Evolutionary conservation across 2,797 vertebrate species (phyloP), one percentile per base, ranked within the genome.

Genomic region (Danio tinwini): DNA sequence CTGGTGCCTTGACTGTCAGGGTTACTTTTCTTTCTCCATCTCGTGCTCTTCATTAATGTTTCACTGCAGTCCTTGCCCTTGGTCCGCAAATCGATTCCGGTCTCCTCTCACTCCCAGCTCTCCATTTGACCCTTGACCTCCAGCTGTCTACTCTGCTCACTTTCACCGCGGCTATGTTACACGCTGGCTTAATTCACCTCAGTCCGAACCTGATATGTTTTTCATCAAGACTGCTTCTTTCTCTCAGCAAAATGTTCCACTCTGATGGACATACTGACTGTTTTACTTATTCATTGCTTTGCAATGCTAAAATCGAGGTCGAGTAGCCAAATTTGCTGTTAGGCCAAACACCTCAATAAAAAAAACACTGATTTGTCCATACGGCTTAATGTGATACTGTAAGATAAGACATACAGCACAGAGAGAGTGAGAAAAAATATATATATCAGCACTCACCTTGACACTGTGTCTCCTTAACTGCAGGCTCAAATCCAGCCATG

Each of bases 381-480:
- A 21, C 40, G 52, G 45, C 52, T 19, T 61, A 67, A 82, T 42
- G 42, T 45, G 59, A 70, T 70, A 78, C 61, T 8, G 7, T 7
- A 19, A 78, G 56, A 53, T 53, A 44, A 78, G 64, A 55, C 50
- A 58, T 64, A 45, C 52, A 70, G 70, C 44, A 64, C 39, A 16
- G 42, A 74, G 71, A 58, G 49, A 47, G 14, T 37, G 6, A 29
- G 29, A 50, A 37, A 21, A 63, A 65, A 49, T 61, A 74, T 5
- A 65, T 50, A 69, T 68, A 62, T 70, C 73, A 81, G 37, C 72
- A 75, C 77, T 82, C 74, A 85, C 83, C 83, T 85, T 86, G 85
- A 88, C 98, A 99, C 76, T 98, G 96, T 1, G 95, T 96, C 1
- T 99, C 96, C 90, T 96, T 97, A 91, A 95, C 93, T 55, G 95